A percentile compares a stretch with the other conserved stretches of the same genome.
Evolutionary conservation across 2,797 vertebrate species (phyloP).

Genomic region (Danio choprae): DNA sequence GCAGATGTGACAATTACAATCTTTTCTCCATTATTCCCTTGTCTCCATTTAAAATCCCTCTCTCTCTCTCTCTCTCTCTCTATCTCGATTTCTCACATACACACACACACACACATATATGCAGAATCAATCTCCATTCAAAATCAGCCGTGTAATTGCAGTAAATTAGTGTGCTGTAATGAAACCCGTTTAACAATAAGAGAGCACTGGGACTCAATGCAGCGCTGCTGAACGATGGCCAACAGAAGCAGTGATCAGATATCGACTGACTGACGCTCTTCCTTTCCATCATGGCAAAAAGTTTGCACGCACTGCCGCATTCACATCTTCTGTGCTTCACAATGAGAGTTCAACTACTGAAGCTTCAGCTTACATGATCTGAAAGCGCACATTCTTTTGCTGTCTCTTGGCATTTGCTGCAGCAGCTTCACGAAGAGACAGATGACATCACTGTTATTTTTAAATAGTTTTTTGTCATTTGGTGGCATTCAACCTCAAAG

Average conservation of each 20-base stretch:
- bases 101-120: not conserved
- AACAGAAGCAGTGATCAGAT: conserved; percentile 1
- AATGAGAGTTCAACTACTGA: not conserved
- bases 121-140: conserved; percentile 45
- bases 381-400: not conserved
- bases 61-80: not conserved
- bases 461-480: too few species aligned
- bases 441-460: not conserved
- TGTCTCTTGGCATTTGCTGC: not conserved
- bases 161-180: conserved; percentile 43
- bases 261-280: not conserved
- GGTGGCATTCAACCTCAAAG: too few species aligned
- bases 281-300: not conserved
- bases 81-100: too few species aligned
- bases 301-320: not conserved
- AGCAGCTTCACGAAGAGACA: not conserved
- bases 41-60: conserved; percentile 32
- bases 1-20: conserved; percentile 41
- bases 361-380: not conserved
- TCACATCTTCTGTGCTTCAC: not conserved
- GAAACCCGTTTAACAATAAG: conserved; percentile 41
- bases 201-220: conserved; percentile 12
- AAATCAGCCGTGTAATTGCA: conserved; percentile 41
- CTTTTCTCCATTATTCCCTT: conserved; percentile 38
- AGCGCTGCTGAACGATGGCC: not conserved